Base-by-base conservation (phyloP, 2,888 invertebrate genomes). In the Platynereis dumerilii region DNA sequence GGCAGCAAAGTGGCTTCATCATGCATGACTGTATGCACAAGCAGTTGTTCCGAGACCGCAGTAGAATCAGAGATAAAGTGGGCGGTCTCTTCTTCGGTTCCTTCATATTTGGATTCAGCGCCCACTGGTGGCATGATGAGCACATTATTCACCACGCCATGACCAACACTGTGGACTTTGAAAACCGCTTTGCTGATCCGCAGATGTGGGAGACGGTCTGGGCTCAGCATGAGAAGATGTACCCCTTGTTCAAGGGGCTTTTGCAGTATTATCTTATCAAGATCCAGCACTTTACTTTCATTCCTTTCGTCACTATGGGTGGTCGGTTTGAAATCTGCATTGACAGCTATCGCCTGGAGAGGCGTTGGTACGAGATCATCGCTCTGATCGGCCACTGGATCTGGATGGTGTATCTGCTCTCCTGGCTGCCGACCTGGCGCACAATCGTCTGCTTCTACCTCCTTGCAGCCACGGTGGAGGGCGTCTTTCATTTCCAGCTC, bases 1-100 rank as follows among this genome's bases (percentile, higher is more conserved):
- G 68, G 68, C 69, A 69, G 44, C 69, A 69, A 42, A 42, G 52
- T 17, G 69, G 68, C 15, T 69, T 69, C 57, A 34, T 69, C 53
- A 69, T 69, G 69, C 69, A 69, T 42, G 69, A 69, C 27, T 69
- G 52, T 68, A 69, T 69, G 69, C 69, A 69, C 62, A 54, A 29
- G 27, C 58, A 57, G 34, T 26, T 57, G 28, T 29, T 34, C 58
- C 7, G 55, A 55, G 17, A 27, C 3, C 17, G 53, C 22, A 55
- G 22, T 7, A 39, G 54, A 17, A 22, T 53, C 28, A 60, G 53
- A 39, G 67, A 67, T 48, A 17, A 54, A 5, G 42, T 17, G 5
- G 22, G 28, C 29, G 69, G 69, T 0, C n/a, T 58, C 17, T 27
- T 68, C 2, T 60, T 63, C 28, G 69, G 69, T 12, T 65, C 69